A percentile compares a stretch with the other conserved stretches of the same genome.
These are phyloP conservation scores for Pollenia angustigena DNA, from an alignment of 2,888 invertebrate genomes.

Conservation along the genomic window DNA sequence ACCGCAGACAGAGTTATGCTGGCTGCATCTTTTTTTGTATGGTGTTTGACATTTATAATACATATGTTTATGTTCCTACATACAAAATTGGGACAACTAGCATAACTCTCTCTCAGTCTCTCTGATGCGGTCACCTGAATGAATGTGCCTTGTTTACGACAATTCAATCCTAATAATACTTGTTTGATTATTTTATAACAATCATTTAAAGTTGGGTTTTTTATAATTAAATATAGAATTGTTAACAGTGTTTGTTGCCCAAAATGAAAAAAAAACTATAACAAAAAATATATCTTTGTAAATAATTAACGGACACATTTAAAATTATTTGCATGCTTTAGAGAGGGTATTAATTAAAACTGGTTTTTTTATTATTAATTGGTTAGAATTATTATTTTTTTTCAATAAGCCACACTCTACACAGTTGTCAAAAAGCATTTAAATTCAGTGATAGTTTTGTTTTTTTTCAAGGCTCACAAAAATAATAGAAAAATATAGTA, in stretches of 20 bases:
- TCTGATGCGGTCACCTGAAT: no score
- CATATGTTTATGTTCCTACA: no score
- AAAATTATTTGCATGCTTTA: slow-evolving; percentile 66
- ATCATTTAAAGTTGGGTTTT: background rate
- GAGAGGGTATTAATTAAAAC: slow-evolving; percentile 36
- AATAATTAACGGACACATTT: slow-evolving; percentile 57
- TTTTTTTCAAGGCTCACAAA: slow-evolving; percentile 43
- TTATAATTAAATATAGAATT: background rate
- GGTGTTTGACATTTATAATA: no score
- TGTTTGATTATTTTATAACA: no score
- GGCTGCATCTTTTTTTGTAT: no score
- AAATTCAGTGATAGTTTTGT: slow-evolving; percentile 45
- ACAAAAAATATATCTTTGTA: slow-evolving; percentile 33
- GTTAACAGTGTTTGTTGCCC: slow-evolving; percentile 30
- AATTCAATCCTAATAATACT: no score
- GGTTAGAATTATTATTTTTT: slow-evolving; percentile 2
- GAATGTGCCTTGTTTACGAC: no score
- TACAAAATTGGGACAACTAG: no score
- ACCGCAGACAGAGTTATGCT: no score
- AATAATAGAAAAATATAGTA: slow-evolving; percentile 56
- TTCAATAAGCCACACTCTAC: slow-evolving; percentile 67
- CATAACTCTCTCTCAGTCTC: no score
- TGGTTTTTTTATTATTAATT: slow-evolving; percentile 13
- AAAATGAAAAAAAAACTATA: slow-evolving; percentile 24
- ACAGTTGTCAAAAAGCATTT: slow-evolving; percentile 62